These are phyloP conservation scores for Drosophila rubida DNA, from an alignment of 2,888 invertebrate species.

Conservation along the genomic window DNA sequence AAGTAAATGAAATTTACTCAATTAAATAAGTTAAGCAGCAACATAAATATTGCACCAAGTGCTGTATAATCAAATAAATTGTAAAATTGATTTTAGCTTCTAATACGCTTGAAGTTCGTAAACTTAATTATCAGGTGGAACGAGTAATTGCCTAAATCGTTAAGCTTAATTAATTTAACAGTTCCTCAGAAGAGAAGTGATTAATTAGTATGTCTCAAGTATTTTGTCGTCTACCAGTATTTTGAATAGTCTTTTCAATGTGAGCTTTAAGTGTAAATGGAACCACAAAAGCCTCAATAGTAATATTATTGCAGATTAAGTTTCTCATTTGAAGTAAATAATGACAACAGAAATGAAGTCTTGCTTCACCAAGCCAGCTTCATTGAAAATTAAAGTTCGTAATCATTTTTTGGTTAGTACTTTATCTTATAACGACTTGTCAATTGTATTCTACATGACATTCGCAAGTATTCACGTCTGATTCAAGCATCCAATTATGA, in stretches of 20 bases:
- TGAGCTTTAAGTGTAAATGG: not conserved
- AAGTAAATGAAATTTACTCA: not conserved
- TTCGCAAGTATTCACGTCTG: not conserved
- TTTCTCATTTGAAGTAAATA: not conserved
- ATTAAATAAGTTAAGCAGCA: not conserved
- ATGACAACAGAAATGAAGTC: not conserved
- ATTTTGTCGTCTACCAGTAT: not conserved
- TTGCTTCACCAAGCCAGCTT: not conserved
- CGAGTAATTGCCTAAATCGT: not conserved
- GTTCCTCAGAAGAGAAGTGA: not conserved
- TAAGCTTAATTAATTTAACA: not conserved
- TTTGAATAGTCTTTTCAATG: no score
- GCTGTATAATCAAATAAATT: not conserved
- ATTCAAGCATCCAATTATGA: not conserved
- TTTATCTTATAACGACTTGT: not conserved
- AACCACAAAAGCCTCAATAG: not conserved
- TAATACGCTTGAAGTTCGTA: not conserved
- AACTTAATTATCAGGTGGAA: not conserved
- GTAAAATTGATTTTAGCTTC: not conserved
- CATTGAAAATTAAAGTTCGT: not conserved
- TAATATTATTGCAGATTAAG: not conserved
- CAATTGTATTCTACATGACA: not conserved
- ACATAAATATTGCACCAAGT: no score
- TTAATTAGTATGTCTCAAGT: not conserved
- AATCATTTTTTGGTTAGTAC: not conserved